phyloP scores from a whole-genome alignment of 1,140 invertebrate species.

The Monomorium pharaonis region DNA sequence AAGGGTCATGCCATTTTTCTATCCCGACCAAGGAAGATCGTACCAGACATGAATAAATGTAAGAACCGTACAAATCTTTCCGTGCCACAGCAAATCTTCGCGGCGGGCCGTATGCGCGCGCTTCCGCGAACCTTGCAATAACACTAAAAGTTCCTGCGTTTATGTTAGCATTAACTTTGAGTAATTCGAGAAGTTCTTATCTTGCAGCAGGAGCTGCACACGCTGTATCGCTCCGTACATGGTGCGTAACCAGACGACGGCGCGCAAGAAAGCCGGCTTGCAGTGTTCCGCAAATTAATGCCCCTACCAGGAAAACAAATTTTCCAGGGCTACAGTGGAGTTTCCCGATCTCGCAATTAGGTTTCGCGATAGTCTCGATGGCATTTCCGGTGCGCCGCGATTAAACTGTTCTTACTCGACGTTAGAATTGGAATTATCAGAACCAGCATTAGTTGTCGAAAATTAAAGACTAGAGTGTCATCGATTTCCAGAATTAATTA shows the following conservation, averaged over 20 bases:
- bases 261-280: constrained; percentile 48
- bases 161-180: constrained; percentile 73
- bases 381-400: constrained; percentile 1
- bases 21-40: background rate
- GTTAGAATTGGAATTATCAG: constrained; percentile 20
- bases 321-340: constrained; percentile 25
- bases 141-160: constrained; percentile 68
- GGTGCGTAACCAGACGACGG: constrained; percentile 63
- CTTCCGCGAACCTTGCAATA: constrained; percentile 55
- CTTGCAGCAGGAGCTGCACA: constrained; percentile 37
- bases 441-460: background rate
- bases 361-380: background rate
- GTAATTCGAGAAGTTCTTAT: constrained; percentile 75
- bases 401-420: constrained; percentile 27
- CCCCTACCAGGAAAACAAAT: constrained; percentile 62
- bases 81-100: constrained; percentile 45
- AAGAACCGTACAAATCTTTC: constrained; percentile 57
- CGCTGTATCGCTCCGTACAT: constrained; percentile 43
- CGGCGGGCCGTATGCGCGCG: constrained; percentile 22
- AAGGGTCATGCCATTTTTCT: constrained; percentile 33
- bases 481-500: background rate
- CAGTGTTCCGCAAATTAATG: constrained; percentile 64
- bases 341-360: constrained; percentile 51
- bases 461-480: background rate
- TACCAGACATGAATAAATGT: constrained; percentile 51